Evolutionary conservation across 2,888 invertebrate species (phyloP).

Genomic region (Apamea monoglypha): DNA sequence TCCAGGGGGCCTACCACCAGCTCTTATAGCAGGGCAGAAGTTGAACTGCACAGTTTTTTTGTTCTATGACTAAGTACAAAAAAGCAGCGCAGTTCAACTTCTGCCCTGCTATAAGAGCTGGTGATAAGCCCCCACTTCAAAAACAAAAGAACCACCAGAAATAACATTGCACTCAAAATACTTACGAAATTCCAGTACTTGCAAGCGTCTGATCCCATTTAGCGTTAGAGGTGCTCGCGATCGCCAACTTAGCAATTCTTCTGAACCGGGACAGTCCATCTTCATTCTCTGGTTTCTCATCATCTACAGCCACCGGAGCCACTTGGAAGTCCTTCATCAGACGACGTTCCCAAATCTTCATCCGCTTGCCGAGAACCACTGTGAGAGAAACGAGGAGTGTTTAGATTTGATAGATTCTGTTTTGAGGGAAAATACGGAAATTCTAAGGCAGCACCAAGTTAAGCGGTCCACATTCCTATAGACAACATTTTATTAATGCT

Average conservation of each 20-base stretch:
- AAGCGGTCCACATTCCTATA: too few species aligned
- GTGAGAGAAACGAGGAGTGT: neutral
- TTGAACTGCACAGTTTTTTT: too few species aligned
- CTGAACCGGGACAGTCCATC: slow-evolving; percentile 92
- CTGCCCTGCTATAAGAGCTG: too few species aligned
- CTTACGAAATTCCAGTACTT: slow-evolving; percentile 90
- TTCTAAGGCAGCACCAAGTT: neutral
- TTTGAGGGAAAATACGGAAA: neutral
- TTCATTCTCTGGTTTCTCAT: slow-evolving; percentile 88
- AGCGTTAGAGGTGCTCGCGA: slow-evolving; percentile 92
- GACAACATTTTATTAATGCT: too few species aligned
- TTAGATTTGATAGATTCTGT: neutral
- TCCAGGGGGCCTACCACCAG: too few species aligned
- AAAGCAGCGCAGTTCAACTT: too few species aligned
- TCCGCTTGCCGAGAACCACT: slow-evolving; percentile 94
- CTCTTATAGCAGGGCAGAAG: too few species aligned
- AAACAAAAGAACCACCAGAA: neutral
- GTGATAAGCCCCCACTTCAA: too few species aligned
- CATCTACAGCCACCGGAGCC: slow-evolving; percentile 93
- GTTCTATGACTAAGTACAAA: too few species aligned
- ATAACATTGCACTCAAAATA: slow-evolving; percentile 46
- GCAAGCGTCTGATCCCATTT: slow-evolving; percentile 94
- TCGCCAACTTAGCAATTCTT: slow-evolving; percentile 93
- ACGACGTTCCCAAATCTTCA: slow-evolving; percentile 96
- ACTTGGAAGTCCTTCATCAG: slow-evolving; percentile 97